These are phyloP conservation scores for Cenopis cana DNA, from an alignment of 2,888 invertebrate genomes.

Conservation along the genomic window DNA sequence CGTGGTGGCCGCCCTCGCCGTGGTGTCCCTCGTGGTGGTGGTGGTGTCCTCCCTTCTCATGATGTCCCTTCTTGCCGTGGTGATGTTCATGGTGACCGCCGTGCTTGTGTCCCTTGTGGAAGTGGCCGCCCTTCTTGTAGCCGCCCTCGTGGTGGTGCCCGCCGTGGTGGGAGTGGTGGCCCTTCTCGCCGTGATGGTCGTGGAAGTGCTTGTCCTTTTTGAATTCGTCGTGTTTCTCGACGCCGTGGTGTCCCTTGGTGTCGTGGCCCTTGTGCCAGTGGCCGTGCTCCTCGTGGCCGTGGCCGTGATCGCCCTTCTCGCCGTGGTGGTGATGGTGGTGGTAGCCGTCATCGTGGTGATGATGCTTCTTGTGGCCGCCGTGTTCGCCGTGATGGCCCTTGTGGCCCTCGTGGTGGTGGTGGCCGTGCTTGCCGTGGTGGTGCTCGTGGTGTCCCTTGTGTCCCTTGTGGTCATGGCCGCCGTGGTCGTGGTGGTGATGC, in stretches of 20 bases:
- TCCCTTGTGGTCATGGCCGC: constrained; percentile 88
- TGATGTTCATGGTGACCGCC: constrained; percentile 90
- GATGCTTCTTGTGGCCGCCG: constrained; percentile 87
- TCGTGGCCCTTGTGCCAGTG: constrained; percentile 93
- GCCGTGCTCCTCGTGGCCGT: constrained; percentile 84
- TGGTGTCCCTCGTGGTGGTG: constrained; percentile 92
- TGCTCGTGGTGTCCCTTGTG: constrained; percentile 88
- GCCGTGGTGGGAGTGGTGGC: constrained; percentile 91
- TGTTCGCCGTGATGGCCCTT: constrained; percentile 86
- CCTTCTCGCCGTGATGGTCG: constrained; percentile 92
- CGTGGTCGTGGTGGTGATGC: constrained; percentile 86
- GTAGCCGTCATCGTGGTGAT: constrained; percentile 88
- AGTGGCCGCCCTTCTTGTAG: constrained; percentile 91
- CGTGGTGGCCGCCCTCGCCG: constrained; percentile 90
- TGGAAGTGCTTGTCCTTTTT: constrained; percentile 94
- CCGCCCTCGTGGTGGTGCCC: constrained; percentile 91
- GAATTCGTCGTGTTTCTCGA: constrained; percentile 93
- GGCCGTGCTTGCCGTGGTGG: constrained; percentile 88
- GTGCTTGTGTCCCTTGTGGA: constrained; percentile 92
- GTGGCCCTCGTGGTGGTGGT: constrained; percentile 88
- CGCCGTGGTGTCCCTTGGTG: constrained; percentile 93
- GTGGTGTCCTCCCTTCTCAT: constrained; percentile 91
- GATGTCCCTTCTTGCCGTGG: constrained; percentile 91
- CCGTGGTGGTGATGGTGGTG: constrained; percentile 86
- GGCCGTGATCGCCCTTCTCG: constrained; percentile 87